Evolutionary conservation across 2,113 vertebrate species (phyloP), one percentile per base, ranked within the genome.

Genomic region (Phalacrocorax aristotelis): DNA sequence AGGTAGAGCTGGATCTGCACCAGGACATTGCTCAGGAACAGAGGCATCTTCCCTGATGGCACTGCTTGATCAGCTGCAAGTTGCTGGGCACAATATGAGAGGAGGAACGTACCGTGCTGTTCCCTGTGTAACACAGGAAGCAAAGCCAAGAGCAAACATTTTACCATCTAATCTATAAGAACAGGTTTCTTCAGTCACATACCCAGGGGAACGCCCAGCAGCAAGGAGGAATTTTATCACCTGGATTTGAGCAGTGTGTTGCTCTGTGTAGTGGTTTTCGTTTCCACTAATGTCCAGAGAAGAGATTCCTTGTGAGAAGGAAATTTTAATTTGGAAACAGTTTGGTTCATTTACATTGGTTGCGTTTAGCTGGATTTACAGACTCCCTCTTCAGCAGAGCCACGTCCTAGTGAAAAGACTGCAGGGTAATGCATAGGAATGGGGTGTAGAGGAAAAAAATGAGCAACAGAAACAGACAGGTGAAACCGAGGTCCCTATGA

Each of bases 41-140:
- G 38, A 48, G 69, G 54, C 27, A 2, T 9, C 81, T 58, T 40
- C 49, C 71, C 77, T 57, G 81, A 10, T 4, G 8, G 76, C 36
- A 2, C 6, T 1, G 2, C 62, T 76, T 2, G 0, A 36, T 22
- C 57, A 60, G 0, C 57, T 68, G 48, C 25, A 15, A 22, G 29
- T 8, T 32, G 15, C 32, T 10, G 27, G 29, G 78, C 38, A 13
- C 14, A 1, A 7, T 1, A 2, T 3, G 52, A 18, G 61, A 32
- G 14, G 21, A 62, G 82, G 52, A 82, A 42, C 1, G 0, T 0
- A 3, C 14, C 0, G 2, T 57, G 23, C 90, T 83, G 74, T 72
- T 81, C 2, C n/a, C 32, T 11, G 0, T 6, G 64, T 18, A 18
- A 36, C 2, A 11, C 0, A 12, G 52, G 52, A 57, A 85, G 52